Base-by-base conservation (phyloP, 2,797 vertebrate genomes). In the Petrocephalus sullivani region DNA sequence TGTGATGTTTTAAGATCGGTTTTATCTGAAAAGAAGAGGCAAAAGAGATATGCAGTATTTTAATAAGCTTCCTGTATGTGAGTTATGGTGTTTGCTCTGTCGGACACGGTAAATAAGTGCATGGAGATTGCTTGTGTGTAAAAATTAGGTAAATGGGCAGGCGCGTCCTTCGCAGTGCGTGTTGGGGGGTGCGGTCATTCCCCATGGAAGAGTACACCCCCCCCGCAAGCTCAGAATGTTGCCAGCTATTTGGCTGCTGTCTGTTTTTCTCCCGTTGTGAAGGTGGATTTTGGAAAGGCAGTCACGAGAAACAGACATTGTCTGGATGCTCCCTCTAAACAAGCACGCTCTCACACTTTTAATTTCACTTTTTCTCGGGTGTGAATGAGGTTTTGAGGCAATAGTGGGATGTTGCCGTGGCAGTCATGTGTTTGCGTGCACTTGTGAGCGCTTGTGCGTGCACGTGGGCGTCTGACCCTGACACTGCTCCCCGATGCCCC, bases 401-500 rank as follows among this genome's bases (percentile, higher is more conserved):
- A 10, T 37, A 37, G 61, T 67, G 61, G 21, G 60, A 23, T 64
- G 60, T 64, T n/a, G n/a, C n/a, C n/a, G n/a, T 64, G 4, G 28
- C 23, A 64, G 4, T 12, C 9, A 3, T 57, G 9, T 56, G 21
- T 85, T 10, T 57, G 21, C 28, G 46, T 21, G 46, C 8, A 0
- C 7, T 9, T 23, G 2, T 9, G n/a, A 0, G 41, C 19, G 5
- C 12, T 2, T 82, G 60, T 57, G 28, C 46, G 0, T 9, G 14
- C 23, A 3, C 2, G 54, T 51, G 71, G 14, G 56, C 16, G 49
- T 28, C 41, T 71, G 16, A 19, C 49, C 53, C 19, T 87, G 23
- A 12, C 37, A 54, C 53, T 46, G 21, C 8, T 58, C 37, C 37
- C 60, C 14, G 6, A 93, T 71, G 88, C 53, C 82, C 7, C 91